Evolutionary conservation across 2,888 invertebrate species (phyloP), one percentile per base, ranked within the genome.

Genomic region (Zhengitettix transpicula): DNA sequence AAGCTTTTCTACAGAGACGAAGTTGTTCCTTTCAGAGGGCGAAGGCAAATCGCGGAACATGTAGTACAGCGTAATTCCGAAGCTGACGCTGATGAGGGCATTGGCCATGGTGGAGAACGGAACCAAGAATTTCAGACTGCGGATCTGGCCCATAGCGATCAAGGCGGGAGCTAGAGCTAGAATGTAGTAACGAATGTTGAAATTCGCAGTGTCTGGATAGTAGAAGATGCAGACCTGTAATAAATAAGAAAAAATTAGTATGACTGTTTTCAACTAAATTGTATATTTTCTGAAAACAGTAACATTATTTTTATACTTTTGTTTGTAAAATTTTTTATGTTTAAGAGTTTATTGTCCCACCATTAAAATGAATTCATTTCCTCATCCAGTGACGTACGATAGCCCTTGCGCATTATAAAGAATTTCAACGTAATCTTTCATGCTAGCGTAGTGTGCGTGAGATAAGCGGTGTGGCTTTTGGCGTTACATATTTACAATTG

Each of bases 81-180:
- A 69, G 5, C 78, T 77, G 15, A 69, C 65, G 8, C 72, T 65
- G 65, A 77, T 77, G 40, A 78, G 70, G 9, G 76, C 60, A 65
- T 80, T 80, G 47, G 80, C 80, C 47, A 77, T 67, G 64, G 75
- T 69, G 0, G 80, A 79, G 63, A 78, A 74, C 1, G 77, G 75
- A 5, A 79, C 75, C 40, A 81, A 67, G 28, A 71, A 67, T 63
- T 70, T 71, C n/a, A 79, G 69, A 64, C 75, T 73, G 42, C 73
- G 66, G 58, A 71, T 68, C 63, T 66, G 68, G 60, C 68, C 68
- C 56, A 71, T 62, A 11, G 67, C 63, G 41, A 69, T 66, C 67
- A 71, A 66, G 9, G 69, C 68, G 8, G 69, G 16, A 5, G 69
- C 58, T n/a, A 69, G 55, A 12, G 69, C 65, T 10, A 64, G 54